Evolutionary conservation across 2,113 vertebrate genomes (phyloP), one percentile per base, ranked within the genome.

Genomic region (Sorex araneus): DNA sequence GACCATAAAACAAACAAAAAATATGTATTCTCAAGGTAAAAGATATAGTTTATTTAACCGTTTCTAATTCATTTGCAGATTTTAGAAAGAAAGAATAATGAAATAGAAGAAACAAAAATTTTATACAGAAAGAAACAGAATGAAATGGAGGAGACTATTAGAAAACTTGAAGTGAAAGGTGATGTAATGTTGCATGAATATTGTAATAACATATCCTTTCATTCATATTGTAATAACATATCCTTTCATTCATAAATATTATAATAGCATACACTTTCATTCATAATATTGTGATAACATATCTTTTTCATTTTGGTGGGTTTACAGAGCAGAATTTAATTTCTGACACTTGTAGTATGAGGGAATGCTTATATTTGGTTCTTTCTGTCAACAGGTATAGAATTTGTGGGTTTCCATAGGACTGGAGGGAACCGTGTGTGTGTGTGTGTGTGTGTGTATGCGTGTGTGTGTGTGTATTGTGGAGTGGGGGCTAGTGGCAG

Each of bases 151-250:
- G 99, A 99, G 36, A 97, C 79, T 0, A 98, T 98, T 92, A 98
- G 97, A 94, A 99, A 98, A 87, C 98, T 99, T 96, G 99, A 99
- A 97, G 99, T 97, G 95, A 99, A 99, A 99, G 99, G 99, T 99
- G 98, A 98, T 78, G 98, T 99, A 96, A 98, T 86, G 85, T 93
- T 77, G 69, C 4, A 47, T 92, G 87, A 71, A 63, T 21, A 23
- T 73, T 63, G 54, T 10, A 70, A 28, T 84, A 73, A 25, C 2
- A 16, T 82, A 77, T 79, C 30, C 36, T 80, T 89, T 94, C 64
- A 40, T 40, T 40, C 40, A 40, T 40, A 40, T 40, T 40, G 40
- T 40, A 40, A 40, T 40, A 40, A 40, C 40, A 40, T 40, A 40
- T 4, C 40, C 40, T 40, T 40, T 7, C 3, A 40, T 40, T 40